phyloP scores from a whole-genome alignment of 2,888 invertebrate genomes.

The Acleris emargana region DNA sequence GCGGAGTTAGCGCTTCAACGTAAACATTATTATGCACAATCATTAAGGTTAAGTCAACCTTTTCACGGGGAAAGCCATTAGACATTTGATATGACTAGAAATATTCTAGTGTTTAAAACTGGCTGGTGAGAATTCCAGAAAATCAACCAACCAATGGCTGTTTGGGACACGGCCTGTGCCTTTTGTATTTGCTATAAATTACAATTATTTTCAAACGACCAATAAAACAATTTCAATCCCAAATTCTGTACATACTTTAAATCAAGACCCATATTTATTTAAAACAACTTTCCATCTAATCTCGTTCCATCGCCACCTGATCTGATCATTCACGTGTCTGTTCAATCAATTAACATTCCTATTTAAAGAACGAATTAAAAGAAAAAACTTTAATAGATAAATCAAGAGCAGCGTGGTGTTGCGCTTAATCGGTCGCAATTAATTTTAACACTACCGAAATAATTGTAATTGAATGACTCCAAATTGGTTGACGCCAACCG shows the following conservation, averaged over 20 bases:
- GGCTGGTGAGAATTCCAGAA: conserved; percentile 14
- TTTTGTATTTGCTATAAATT: not conserved
- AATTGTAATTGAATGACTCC: conserved; percentile 17
- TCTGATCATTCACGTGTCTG: conserved; percentile 11
- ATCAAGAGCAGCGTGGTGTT: conserved; percentile 17
- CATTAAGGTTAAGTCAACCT: conserved; percentile 36
- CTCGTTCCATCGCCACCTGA: conserved; percentile 17
- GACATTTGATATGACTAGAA: conserved; percentile 29
- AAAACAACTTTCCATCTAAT: conserved; percentile 27
- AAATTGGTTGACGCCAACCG: conserved; percentile 24
- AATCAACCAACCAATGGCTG: conserved; percentile 15
- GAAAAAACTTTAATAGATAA: conserved; percentile 19
- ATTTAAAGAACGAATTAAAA: conserved; percentile 25
- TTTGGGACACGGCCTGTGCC: not conserved
- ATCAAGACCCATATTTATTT: conserved; percentile 8
- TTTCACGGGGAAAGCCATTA: conserved; percentile 24
- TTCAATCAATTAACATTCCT: conserved; percentile 33
- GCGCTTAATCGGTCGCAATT: conserved; percentile 27
- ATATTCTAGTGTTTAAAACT: conserved; percentile 21
- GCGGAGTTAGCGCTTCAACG: conserved; percentile 10
- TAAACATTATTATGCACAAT: conserved; percentile 26
- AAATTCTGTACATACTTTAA: not conserved
- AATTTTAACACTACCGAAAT: conserved; percentile 28
- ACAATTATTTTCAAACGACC: too few relatives aligned
- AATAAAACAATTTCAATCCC: not conserved